These are phyloP conservation scores for Callopanchax toddi DNA, from an alignment of 2,113 vertebrate species.

Conservation along the genomic window DNA sequence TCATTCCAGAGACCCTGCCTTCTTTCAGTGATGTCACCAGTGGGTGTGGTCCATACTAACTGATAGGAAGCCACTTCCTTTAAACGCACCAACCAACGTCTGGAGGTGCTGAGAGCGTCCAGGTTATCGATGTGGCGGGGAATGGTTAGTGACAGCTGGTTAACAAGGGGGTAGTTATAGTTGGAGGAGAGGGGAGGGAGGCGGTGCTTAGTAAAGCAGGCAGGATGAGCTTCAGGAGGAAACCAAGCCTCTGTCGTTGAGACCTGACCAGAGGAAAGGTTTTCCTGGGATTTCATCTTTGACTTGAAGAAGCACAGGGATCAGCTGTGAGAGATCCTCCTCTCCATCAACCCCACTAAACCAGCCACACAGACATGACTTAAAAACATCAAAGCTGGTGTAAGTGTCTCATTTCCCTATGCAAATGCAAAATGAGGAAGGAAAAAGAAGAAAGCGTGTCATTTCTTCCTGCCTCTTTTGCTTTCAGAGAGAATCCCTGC, in stretches of 20 bases:
- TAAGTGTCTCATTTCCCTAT: slow-evolving; percentile 68
- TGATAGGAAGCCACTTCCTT: too few relatives aligned
- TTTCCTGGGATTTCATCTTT: slow-evolving; percentile 17
- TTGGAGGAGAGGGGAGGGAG: slow-evolving; percentile 26
- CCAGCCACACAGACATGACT: slow-evolving; percentile 52
- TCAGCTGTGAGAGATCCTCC: slow-evolving; percentile 24
- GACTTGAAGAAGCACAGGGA: slow-evolving; percentile 24
- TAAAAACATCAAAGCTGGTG: slow-evolving; percentile 70
- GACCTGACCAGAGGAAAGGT: slow-evolving; percentile 2
- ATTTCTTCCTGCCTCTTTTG: slow-evolving; percentile 58
- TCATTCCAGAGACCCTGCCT: too few relatives aligned
- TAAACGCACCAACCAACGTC: slow-evolving; percentile 4
- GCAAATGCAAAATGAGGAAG: slow-evolving; percentile 59
- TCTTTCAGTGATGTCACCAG: too few relatives aligned
- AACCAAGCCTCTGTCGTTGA: slow-evolving; percentile 3
- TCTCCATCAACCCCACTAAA: slow-evolving; percentile 35
- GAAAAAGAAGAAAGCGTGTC: slow-evolving; percentile 35
- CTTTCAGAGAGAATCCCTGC: slow-evolving; percentile 65
- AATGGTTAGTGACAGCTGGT: slow-evolving; percentile 60
- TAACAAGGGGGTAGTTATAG: slow-evolving; percentile 47
- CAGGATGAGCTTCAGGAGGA: slow-evolving; percentile 50
- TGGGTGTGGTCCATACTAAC: too few relatives aligned
- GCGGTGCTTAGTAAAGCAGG: slow-evolving; percentile 53
- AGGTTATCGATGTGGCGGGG: slow-evolving; percentile 17
- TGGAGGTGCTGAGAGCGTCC: slow-evolving; percentile 19